phyloP scores from a whole-genome alignment of 2,797 vertebrate species.

The Chaetophractus vellerosus region DNA sequence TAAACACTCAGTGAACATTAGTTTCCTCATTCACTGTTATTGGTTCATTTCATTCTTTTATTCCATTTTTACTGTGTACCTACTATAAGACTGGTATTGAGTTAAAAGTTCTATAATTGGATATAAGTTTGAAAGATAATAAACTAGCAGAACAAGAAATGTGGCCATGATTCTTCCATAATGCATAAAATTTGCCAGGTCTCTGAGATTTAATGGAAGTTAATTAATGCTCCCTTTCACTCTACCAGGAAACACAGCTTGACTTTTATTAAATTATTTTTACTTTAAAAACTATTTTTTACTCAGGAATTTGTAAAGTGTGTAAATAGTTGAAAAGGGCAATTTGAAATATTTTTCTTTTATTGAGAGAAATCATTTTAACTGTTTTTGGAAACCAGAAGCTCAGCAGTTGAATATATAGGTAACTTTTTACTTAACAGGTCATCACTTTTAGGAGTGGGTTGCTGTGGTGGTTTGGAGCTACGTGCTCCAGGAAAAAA shows the following conservation, averaged over 20 bases:
- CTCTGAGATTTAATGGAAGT: neutral
- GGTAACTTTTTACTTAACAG: neutral
- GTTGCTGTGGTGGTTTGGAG: neutral
- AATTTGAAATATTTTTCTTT: slow-evolving; percentile 61
- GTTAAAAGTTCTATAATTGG: neutral
- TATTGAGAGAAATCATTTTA: neutral
- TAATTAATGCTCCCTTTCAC: neutral
- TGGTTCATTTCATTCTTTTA: neutral
- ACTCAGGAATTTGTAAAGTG: neutral
- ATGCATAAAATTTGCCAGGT: neutral
- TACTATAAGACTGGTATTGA: neutral
- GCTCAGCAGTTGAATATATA: neutral
- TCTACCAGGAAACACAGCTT: neutral
- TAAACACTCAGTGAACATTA: neutral
- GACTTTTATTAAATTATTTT: neutral
- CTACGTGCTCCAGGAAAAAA: too few relatives aligned
- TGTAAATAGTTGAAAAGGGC: neutral
- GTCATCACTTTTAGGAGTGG: neutral
- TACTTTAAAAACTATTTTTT: neutral
- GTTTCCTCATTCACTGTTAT: neutral
- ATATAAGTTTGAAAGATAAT: slow-evolving; percentile 15
- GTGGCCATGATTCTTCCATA: neutral
- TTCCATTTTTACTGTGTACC: neutral
- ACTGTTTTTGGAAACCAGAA: neutral
- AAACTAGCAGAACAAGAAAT: neutral